Evolutionary conservation across 2,888 invertebrate species (phyloP), one percentile per base, ranked within the genome.

Genomic region (Lissocephala sabroskyi): DNA sequence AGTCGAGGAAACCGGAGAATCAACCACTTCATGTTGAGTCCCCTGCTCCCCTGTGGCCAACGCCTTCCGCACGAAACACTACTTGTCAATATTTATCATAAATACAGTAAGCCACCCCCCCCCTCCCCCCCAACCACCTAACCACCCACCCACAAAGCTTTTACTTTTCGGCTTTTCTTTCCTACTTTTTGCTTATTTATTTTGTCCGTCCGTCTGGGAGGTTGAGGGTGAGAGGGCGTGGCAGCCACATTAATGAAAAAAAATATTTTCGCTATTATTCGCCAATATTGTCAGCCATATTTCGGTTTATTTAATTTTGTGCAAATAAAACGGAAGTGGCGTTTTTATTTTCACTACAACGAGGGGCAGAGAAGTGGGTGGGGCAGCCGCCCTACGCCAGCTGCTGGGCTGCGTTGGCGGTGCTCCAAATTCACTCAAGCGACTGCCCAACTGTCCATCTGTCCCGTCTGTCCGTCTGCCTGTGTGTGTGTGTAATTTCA

Each of bases 291-390:
- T 76, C 52, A 60, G 57, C 74, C 74, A 75, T 70, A 79, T 74
- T 79, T 79, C 67, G 76, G 77, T 74, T 77, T 76, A 77, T 76
- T 79, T 79, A 76, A 76, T 77, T 79, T 76, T 67, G 79, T 54
- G 78, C 78, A 76, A 76, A 76, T 76, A 79, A 74, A 76, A 77
- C 64, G 76, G 73, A 74, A 74, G 73, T 75, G 71, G 76, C 73
- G 56, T 67, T 78, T 73, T 76, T 71, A 74, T 71, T 74, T 57
- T 63, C 61, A 49, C 45, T 56, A 56, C 36, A n/a, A n/a, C n/a
- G n/a, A n/a, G n/a, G n/a, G n/a, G n/a, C n/a, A n/a, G n/a, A n/a
- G n/a, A n/a, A n/a, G n/a, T n/a, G n/a, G n/a, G n/a, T n/a, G n/a
- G n/a, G n/a, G n/a, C n/a, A n/a, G n/a, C n/a, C n/a, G n/a, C n/a